Percentiles rank a stretch among this genome's conserved stretches.
These are phyloP conservation scores for human (Homo sapiens) DNA, from an alignment of 2,113 vertebrate species.

Conservation along the genomic window GRCh38 chr7:10553501-10554000, in stretches of 20 bases:
- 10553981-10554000: background rate
- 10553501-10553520: background rate
- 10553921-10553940: background rate
- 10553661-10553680: background rate
- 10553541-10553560: background rate
- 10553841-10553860: background rate
- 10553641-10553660: background rate
- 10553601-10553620: background rate
- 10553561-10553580: background rate
- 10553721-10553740: background rate
- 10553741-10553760: background rate
- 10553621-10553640: background rate
- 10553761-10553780: background rate
- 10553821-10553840: background rate
- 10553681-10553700: background rate
- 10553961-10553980: background rate
- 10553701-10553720: background rate
- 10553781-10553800: constrained; percentile 8
- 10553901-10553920: background rate
- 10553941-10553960: background rate
- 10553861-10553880: background rate
- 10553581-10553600: background rate
- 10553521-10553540: background rate
- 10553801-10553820: background rate
- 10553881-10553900: constrained; percentile 21